phyloP scores from a whole-genome alignment of 1,140 invertebrate genomes.

The Bombus vancouverensis region DNA sequence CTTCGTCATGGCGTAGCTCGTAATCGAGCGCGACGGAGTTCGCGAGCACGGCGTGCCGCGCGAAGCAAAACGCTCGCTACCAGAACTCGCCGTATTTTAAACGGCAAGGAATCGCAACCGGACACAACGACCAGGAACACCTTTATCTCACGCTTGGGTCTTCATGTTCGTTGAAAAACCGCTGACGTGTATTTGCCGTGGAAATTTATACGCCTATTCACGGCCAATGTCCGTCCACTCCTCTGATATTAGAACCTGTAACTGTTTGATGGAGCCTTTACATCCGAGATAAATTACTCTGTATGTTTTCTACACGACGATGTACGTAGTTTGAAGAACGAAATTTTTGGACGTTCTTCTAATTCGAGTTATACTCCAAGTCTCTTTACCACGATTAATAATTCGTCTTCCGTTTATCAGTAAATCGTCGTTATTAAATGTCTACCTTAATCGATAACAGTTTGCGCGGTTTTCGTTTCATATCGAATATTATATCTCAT shows the following conservation, averaged over 20 bases:
- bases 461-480: no score
- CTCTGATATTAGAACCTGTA: slow-evolving; percentile 13
- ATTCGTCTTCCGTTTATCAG: background rate
- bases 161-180: background rate
- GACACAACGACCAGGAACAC: background rate
- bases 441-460: background rate
- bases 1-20: slow-evolving; percentile 58
- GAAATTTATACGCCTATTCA: slow-evolving; percentile 33
- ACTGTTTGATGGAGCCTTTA: background rate
- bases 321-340: no score
- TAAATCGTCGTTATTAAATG: background rate
- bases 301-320: background rate
- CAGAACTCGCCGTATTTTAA: slow-evolving; percentile 38
- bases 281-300: background rate
- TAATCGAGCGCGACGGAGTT: slow-evolving; percentile 70
- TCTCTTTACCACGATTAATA: no score
- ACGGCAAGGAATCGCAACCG: background rate
- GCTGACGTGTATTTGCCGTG: background rate
- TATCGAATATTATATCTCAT: no score
- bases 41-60: slow-evolving; percentile 39
- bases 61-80: slow-evolving; percentile 26
- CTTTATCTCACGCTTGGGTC: slow-evolving; percentile 23
- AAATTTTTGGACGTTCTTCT: no score
- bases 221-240: slow-evolving; percentile 39
- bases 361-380: no score